Base-by-base conservation (phyloP, 2,888 invertebrate species). In the Dryocosmus kuriphilus region DNA sequence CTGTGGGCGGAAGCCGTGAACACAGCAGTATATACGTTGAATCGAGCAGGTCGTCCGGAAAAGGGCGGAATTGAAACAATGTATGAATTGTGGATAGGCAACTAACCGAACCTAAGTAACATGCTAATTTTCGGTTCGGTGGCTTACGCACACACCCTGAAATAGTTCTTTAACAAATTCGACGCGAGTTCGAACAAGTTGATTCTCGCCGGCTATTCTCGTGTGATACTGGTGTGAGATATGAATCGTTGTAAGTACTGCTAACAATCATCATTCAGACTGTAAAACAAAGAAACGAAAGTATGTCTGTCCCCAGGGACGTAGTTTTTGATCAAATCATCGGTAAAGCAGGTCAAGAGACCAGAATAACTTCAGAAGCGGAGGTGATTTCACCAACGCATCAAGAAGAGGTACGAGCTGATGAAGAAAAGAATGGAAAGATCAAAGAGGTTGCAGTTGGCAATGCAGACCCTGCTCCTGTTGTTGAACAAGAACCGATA, bases 81-180 rank as follows among this genome's bases (percentile, higher is more conserved):
- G 7, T 86, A 76, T 46, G 86, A 87, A 78, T 62, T 61, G 16
- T 86, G 83, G 84, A 81, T 71, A 1, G 78, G 80, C 5, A 85
- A 76, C 30, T 83, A 83, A 57, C 82, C 85, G 5, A 11, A 79
- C 9, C 19, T 85, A 0, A 24, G 30, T 2, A 84, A 85, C 38
- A 24, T 85, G 22, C 76, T 73, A 16, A 32, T 80, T 9, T 86
- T 84, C 60, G 83, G 85, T 14, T 67, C 81, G 3, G 65, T n/a
- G 7, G 84, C 83, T 4, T 86, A 78, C 30, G 75, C 76, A 1
- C 81, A 82, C 30, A 60, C 83, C 2, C 83, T 83, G 3, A 79
- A 83, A 38, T 79, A 79, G 71, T 78, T 81, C n/a, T 71, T 80
- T 14, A 78, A 62, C n/a, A 86, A 86, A 38, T 74, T 84, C 2